These are phyloP conservation scores for Euphonia xanthogaster DNA, from an alignment of 2,797 vertebrate genomes.

Conservation along the genomic window DNA sequence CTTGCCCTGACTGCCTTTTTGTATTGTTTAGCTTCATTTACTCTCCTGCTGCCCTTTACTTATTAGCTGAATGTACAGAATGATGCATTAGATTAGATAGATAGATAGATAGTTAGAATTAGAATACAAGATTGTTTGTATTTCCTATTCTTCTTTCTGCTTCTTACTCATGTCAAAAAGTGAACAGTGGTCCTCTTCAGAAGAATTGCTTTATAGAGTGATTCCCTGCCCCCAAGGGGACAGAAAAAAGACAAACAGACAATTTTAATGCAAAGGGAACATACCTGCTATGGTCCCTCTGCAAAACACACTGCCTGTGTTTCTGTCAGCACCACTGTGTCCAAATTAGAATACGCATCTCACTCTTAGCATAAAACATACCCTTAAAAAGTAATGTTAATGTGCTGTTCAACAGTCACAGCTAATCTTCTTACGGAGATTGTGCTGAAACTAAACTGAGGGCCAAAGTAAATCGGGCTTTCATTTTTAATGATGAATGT, in stretches of 20 bases:
- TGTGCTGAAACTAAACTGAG: constrained; percentile 34
- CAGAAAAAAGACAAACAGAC: not conserved
- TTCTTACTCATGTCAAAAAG: not conserved
- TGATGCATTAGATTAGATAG: not conserved
- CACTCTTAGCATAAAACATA: constrained; percentile 52
- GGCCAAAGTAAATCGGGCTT: constrained; percentile 65
- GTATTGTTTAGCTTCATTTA: not conserved
- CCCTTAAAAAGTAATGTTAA: constrained; percentile 70
- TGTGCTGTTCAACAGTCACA: not conserved
- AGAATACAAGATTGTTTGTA: not conserved
- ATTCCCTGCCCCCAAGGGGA: not conserved
- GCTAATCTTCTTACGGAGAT: constrained; percentile 52
- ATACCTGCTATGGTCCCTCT: not conserved
- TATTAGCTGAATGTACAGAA: not conserved
- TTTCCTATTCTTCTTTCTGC: not conserved
- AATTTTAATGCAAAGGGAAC: not conserved
- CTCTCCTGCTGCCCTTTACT: not conserved
- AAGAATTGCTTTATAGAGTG: not conserved
- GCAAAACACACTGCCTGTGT: not conserved
- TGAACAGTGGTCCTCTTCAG: not conserved
- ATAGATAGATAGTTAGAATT: not conserved
- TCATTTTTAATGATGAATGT: constrained; percentile 57
- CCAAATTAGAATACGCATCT: constrained; percentile 47
- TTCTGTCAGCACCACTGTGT: constrained; percentile 22
- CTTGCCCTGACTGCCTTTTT: not conserved